Evolutionary conservation across 2,888 invertebrate genomes (phyloP).

Genomic region (Ernsta delagoae): DNA sequence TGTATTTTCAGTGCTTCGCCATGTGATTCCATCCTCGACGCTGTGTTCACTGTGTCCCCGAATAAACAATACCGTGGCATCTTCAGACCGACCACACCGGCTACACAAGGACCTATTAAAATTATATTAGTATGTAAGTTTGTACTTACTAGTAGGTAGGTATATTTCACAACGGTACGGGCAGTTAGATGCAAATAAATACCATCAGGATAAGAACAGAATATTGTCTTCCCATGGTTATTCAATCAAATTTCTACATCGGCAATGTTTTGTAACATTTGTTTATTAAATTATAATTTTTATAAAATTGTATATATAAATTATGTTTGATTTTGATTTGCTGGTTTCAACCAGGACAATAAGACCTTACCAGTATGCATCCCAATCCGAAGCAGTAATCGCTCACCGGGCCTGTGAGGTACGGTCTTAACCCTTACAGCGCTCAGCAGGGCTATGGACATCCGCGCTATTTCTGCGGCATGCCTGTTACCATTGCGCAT

Average conservation of each 20-base stretch:
- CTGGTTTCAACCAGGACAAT: too few species aligned
- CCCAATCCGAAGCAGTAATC: slow-evolving; percentile 95
- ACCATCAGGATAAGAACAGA: too few species aligned
- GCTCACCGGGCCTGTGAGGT: slow-evolving; percentile 94
- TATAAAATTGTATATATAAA: too few species aligned
- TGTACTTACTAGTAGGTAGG: too few species aligned
- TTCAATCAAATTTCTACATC: too few species aligned
- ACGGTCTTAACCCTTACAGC: slow-evolving; percentile 95
- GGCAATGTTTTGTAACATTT: too few species aligned
- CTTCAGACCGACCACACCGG: slow-evolving; percentile 96
- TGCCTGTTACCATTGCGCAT: slow-evolving; percentile 95
- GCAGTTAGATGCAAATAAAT: too few species aligned
- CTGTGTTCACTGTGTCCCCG: slow-evolving; percentile 96
- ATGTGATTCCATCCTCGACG: slow-evolving; percentile 95
- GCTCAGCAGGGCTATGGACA: slow-evolving; percentile 94
- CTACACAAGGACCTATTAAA: slow-evolving; percentile 88
- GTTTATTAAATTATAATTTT: too few species aligned
- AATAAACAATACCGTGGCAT: slow-evolving; percentile 98
- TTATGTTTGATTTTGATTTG: too few species aligned
- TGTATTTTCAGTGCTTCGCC: slow-evolving; percentile 96
- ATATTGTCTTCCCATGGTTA: too few species aligned
- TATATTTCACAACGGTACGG: too few species aligned
- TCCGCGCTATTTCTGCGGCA: slow-evolving; percentile 96
- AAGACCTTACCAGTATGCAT: slow-evolving; percentile 93
- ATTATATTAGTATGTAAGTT: too few species aligned